Conservation (phyloP, 2,797 vertebrate species). For the Urocyon cinereoargenteus region DNA sequence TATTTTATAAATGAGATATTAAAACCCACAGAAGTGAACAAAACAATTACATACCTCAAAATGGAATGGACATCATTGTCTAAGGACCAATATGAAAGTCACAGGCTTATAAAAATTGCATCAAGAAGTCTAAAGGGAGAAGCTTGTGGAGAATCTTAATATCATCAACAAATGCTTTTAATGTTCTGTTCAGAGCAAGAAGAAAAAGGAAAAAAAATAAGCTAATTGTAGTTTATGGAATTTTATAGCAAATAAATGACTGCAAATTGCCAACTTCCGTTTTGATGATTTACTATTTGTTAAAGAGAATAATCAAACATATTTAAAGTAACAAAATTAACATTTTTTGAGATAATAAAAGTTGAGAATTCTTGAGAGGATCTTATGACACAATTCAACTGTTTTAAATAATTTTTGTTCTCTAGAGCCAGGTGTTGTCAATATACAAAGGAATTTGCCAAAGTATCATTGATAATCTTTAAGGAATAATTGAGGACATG, state of each 20-base stretch:
- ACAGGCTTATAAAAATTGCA: background rate
- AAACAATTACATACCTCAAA: background rate
- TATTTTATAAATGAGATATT: background rate
- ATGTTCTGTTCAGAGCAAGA: background rate
- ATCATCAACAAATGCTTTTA: background rate
- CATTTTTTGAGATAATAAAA: background rate
- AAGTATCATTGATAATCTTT: background rate
- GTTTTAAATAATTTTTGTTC: background rate
- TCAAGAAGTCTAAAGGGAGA: background rate
- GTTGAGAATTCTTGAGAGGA: slow-evolving; percentile 3
- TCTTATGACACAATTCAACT: background rate
- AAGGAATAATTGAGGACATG: background rate
- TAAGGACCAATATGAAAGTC: background rate
- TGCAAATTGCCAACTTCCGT: background rate
- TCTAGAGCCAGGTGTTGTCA: background rate
- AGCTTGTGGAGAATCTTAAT: background rate
- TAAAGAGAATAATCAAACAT: background rate
- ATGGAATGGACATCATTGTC: background rate
- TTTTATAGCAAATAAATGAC: slow-evolving; percentile 29
- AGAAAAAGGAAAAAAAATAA: background rate
- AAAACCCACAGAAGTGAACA: slow-evolving; percentile 3
- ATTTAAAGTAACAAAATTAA: slow-evolving; percentile 39
- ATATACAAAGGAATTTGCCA: background rate
- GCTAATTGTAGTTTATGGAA: background rate
- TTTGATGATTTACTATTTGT: background rate